Evolutionary conservation across 2,113 vertebrate genomes (phyloP).

Genomic region (Probosciger aterrimus): DNA sequence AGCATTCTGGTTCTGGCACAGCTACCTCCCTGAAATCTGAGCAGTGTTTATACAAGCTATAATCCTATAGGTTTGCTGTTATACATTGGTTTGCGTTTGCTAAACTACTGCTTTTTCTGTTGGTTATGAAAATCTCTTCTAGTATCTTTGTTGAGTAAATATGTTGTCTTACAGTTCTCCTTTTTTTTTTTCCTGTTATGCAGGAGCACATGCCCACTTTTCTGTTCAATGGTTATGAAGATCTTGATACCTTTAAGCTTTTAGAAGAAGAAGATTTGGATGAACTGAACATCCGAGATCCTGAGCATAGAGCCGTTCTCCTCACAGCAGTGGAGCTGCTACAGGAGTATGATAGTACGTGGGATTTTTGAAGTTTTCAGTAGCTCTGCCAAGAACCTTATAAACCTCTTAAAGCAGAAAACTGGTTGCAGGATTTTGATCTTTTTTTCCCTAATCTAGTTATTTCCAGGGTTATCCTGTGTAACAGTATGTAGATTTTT

Average conservation of each 20-base stretch:
- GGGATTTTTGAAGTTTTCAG: not conserved
- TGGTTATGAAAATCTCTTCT: not conserved
- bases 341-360: slow-evolving; percentile 96
- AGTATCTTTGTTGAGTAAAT: not conserved
- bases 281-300: slow-evolving; percentile 93
- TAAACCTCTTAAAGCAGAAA: not conserved
- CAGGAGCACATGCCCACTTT: slow-evolving; percentile 99
- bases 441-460: not conserved
- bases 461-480: not conserved
- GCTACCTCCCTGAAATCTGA: not conserved
- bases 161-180: not conserved
- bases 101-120: not conserved
- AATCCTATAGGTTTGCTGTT: not conserved
- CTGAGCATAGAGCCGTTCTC: slow-evolving; percentile 92
- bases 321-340: slow-evolving; percentile 94
- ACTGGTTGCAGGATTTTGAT: not conserved
- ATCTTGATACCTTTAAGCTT: slow-evolving; percentile 96
- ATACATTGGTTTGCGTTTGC: not conserved
- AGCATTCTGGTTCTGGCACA: not conserved
- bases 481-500: not conserved
- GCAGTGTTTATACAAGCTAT: not conserved
- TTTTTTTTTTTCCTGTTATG: not conserved
- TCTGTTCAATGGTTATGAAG: slow-evolving; percentile 97
- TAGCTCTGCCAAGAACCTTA: not conserved
- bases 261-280: slow-evolving; percentile 97